Evolutionary conservation across 2,888 invertebrate genomes (phyloP).

Genomic region (Arge pagana): DNA sequence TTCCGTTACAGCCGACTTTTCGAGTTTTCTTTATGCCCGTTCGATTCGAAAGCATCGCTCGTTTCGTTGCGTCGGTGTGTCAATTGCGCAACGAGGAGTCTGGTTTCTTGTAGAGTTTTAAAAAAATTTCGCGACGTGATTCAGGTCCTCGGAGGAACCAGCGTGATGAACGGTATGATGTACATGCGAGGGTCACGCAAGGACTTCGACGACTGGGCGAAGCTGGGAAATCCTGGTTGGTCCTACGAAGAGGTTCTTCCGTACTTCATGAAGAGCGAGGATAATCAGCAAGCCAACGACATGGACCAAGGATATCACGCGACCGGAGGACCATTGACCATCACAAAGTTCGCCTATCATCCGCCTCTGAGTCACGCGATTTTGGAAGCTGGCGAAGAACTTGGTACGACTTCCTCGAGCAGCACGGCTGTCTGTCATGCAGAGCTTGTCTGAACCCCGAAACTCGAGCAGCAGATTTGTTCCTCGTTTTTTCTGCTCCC

Average conservation of each 20-base stretch:
- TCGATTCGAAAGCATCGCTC: no score
- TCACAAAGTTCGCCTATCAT: slow-evolving; percentile 83
- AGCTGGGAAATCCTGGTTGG: slow-evolving; percentile 87
- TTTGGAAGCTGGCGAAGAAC: slow-evolving; percentile 76
- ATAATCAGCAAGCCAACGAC: slow-evolving; percentile 72
- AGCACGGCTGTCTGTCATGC: no score
- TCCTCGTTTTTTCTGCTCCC: no score
- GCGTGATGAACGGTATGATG: slow-evolving; percentile 95
- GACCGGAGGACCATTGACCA: slow-evolving; percentile 76
- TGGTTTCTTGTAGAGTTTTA: no score
- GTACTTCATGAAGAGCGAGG: slow-evolving; percentile 85
- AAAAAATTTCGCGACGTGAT: no score
- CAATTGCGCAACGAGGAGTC: no score
- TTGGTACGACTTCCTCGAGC: slow-evolving; percentile 65
- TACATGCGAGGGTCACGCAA: slow-evolving; percentile 86
- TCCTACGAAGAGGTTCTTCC: slow-evolving; percentile 87
- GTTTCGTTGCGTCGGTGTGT: no score
- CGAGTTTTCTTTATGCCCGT: no score
- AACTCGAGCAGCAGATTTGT: no score
- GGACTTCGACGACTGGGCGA: slow-evolving; percentile 89
- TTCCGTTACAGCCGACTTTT: no score
- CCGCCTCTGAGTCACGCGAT: slow-evolving; percentile 81
- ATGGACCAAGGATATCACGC: slow-evolving; percentile 80
- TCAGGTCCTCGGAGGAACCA: slow-evolving; percentile 87
- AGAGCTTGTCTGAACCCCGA: no score